Conservation (phyloP, 2,113 vertebrate species). For the Mormoops blainvillei region DNA sequence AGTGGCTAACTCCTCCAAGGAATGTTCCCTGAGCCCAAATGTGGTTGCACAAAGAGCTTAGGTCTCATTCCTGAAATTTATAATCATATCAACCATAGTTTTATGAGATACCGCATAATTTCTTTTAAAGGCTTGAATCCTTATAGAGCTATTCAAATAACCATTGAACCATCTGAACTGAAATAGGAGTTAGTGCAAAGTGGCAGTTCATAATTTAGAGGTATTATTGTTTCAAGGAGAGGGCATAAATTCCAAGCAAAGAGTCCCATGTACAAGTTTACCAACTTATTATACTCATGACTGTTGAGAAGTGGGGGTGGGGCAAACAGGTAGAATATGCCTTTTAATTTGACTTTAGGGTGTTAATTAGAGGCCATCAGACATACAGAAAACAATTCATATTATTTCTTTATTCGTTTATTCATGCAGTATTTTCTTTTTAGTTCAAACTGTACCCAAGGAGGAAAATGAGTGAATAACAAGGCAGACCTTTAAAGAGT, state of each 20-base stretch:
- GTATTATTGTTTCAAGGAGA: constrained; percentile 49
- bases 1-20: too few relatives aligned
- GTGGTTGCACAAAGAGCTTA: background rate
- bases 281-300: background rate
- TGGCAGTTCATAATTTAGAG: constrained; percentile 64
- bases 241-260: background rate
- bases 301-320: background rate
- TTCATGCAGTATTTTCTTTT: background rate
- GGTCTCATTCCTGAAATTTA: constrained; percentile 61
- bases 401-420: background rate
- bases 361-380: background rate
- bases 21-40: constrained; percentile 36
- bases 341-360: constrained; percentile 11
- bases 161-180: constrained; percentile 56
- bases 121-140: constrained; percentile 60
- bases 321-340: background rate
- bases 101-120: constrained; percentile 54
- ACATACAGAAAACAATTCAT: background rate
- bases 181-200: constrained; percentile 60
- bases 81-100: constrained; percentile 42
- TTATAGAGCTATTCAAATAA: constrained; percentile 66
- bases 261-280: background rate
- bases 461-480: background rate
- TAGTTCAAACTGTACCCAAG: background rate
- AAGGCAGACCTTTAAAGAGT: background rate